Base-by-base conservation (phyloP, 2,888 invertebrate species). In the Chymomyza fuscimana region DNA sequence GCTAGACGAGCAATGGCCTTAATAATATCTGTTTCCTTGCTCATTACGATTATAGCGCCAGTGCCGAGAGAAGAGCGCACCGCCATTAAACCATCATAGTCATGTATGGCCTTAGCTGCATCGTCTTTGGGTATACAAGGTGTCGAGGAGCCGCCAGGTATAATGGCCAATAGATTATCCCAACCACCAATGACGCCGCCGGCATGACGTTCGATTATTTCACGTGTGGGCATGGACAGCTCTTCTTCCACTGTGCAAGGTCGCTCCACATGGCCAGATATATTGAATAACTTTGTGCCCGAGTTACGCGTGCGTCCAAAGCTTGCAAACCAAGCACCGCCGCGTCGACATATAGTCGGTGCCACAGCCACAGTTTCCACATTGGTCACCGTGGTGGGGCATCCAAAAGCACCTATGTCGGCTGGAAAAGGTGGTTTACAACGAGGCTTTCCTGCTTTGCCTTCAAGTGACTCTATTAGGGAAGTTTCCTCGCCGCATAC, bases 351-450 rank as follows among this genome's bases (percentile, higher is more conserved):
- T 84, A 99, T 99, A 0, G 97, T 94, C 7, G 99, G 99, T 1
- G 98, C 94, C 2, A 98, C 98, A 71, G 99, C 97, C 46, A 99
- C 97, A 0, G 99, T 99, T 93, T 99, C 99, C 9, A 99, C 99
- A 93, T 99, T 99, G 67, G 97, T 96, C 0, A 99, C 99, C 6
- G 99, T 99, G 0, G 99, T 98, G 0, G 99, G 99, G 88, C 99
- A 99, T 1, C 99, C 99, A 90, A 99, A 99, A 0, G 98, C 95
- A 16, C 99, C 99, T 12, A 99, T 95, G 90, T 99, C 98, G 78
- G 99, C 99, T 0, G 99, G 99, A 93, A 99, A 99, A 12, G 99
- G 99, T 0, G 99, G 99, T 94, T 99, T 99, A 74, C 99, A 93
- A 9, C 99, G 94, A 0, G 99, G 99, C 92, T 99, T 99, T 67